These are phyloP conservation scores for Mastomys coucha DNA, from an alignment of 2,113 vertebrate species.

Conservation along the genomic window DNA sequence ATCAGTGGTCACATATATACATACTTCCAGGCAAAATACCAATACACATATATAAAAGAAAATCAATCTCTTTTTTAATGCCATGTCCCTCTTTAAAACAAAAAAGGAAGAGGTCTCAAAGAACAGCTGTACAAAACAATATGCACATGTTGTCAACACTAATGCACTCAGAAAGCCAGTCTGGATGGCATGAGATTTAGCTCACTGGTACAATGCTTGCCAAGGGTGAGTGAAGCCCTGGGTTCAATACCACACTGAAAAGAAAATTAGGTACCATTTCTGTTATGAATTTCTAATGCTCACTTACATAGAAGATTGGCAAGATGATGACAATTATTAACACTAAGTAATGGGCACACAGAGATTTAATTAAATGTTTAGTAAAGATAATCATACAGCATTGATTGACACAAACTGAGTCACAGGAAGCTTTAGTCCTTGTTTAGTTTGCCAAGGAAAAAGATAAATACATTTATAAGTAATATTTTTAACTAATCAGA, in stretches of 20 bases:
- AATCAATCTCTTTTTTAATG: background rate
- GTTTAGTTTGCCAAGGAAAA: conserved; percentile 41
- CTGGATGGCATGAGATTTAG: background rate
- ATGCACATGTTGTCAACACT: background rate
- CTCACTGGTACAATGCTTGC: background rate
- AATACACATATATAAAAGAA: background rate
- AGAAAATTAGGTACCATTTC: background rate
- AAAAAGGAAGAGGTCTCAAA: background rate
- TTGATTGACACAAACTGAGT: background rate
- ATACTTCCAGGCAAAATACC: background rate
- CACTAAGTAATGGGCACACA: background rate
- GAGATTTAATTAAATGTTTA: conserved; percentile 26
- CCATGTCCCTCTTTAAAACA: background rate
- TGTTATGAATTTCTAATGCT: background rate
- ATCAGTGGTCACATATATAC: background rate
- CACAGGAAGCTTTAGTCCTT: conserved; percentile 35
- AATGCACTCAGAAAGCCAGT: background rate
- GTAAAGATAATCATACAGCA: background rate
- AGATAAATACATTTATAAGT: conserved; percentile 39
- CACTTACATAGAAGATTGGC: background rate
- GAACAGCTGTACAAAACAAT: background rate
- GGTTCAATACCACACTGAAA: background rate
- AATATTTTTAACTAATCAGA: conserved; percentile 32
- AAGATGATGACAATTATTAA: conserved; percentile 36
- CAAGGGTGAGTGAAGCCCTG: background rate